Evolutionary conservation across 2,797 vertebrate genomes (phyloP).

Genomic region (Phoebastria nigripes): DNA sequence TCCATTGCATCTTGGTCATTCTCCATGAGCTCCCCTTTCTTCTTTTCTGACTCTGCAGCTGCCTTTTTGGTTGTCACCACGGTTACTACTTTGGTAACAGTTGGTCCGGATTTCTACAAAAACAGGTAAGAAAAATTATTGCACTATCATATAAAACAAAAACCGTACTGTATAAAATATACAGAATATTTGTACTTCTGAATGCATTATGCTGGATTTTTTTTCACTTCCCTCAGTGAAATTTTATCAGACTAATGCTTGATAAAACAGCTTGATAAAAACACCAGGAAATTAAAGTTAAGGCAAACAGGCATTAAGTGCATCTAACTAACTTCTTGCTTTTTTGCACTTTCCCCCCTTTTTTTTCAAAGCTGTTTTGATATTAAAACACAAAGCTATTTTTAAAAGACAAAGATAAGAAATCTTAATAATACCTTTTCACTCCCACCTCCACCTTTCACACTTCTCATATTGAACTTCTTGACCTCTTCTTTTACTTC

Average conservation of each 20-base stretch:
- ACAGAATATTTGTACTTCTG: neutral
- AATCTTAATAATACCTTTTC: conserved; percentile 83
- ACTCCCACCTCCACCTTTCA: conserved; percentile 88
- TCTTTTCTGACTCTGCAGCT: conserved; percentile 84
- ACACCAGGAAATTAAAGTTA: neutral
- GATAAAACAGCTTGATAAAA: neutral
- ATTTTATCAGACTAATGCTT: neutral
- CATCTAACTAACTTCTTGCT: neutral
- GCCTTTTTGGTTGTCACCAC: conserved; percentile 95
- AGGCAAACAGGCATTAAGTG: neutral
- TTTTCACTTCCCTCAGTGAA: neutral
- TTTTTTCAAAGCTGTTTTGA: neutral
- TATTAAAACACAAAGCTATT: neutral
- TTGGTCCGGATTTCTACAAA: conserved; percentile 88
- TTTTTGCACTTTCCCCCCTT: neutral
- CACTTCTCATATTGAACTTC: conserved; percentile 96
- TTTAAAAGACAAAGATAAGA: neutral
- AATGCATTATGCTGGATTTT: neutral
- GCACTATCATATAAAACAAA: neutral
- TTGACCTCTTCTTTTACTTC: conserved; percentile 99
- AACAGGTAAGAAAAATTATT: neutral
- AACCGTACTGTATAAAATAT: neutral
- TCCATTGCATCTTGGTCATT: conserved; percentile 99
- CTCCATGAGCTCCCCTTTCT: conserved; percentile 98
- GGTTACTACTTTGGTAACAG: conserved; percentile 91